Evolutionary conservation across 2,797 vertebrate genomes (phyloP), one percentile per base, ranked within the genome.

Genomic region (Gadopsis bispinosus): DNA sequence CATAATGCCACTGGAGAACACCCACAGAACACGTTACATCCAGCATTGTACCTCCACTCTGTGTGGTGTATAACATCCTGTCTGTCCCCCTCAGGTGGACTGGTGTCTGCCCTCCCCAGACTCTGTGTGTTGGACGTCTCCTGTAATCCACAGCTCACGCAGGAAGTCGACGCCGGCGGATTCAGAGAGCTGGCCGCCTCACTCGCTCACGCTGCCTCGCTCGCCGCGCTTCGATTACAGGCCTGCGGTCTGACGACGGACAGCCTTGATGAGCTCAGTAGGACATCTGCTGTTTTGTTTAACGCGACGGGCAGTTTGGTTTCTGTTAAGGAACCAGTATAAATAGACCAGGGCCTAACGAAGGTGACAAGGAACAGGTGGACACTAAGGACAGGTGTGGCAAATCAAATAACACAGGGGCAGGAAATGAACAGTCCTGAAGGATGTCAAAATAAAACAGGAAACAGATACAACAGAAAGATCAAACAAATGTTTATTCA

Each of bases 111-210:
- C 69, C 91, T 94, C 20, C 87, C 88, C 71, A 83, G 79, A 31
- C 94, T 97, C 0, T 79, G 95, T 62, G 85, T 96, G n/a, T 85
- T 97, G 84, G 96, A 97, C 59, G 58, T 96, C 45, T 97, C 97
- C 47, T 93, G 94, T 64, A 97, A 98, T 74, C 93, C 91, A 89
- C 91, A 87, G 51, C 90, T 97, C 1, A 69, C 92, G 14, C 84
- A 80, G 82, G 83, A 82, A 26, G 81, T 51, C 0, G 83, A 55
- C 0, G 31, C 0, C 0, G 43, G 65, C 0, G 86, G 91, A 50
- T 64, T 97, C 71, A 73, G 81, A 10, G 77, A 77, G 43, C 74
- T 97, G 62, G 89, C 91, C 20, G 82, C 93, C 69, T 86, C 94
- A 17, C 88, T 98, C 64, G 89, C 88, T 79, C 87, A 94, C 3